Evolutionary conservation across 2,888 invertebrate genomes (phyloP).

Genomic region (Acronicta alni): DNA sequence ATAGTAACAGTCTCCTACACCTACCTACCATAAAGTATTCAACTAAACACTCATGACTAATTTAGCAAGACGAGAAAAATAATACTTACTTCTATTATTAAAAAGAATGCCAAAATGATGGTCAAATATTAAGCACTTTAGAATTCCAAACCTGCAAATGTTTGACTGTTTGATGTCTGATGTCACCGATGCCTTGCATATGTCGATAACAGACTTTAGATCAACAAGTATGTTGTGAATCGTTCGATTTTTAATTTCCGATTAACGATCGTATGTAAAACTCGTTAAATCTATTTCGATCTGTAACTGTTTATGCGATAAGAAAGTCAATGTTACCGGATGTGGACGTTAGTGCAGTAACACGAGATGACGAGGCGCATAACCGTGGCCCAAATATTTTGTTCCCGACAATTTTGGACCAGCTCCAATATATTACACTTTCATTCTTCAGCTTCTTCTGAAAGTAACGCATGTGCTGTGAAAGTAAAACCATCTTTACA

Average conservation of each 20-base stretch:
- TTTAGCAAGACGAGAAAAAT: constrained; percentile 8
- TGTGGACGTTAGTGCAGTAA: constrained; percentile 78
- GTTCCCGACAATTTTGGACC: constrained; percentile 79
- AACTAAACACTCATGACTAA: constrained; percentile 15
- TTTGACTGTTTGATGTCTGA: constrained; percentile 30
- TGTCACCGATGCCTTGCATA: constrained; percentile 15
- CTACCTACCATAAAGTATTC: constrained; percentile 16
- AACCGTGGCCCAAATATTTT: constrained; percentile 87
- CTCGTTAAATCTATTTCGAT: constrained; percentile 75
- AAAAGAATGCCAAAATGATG: constrained; percentile 33
- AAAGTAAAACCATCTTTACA: constrained; percentile 47
- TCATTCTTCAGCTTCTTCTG: constrained; percentile 75
- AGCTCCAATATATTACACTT: constrained; percentile 81
- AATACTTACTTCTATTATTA: too few relatives aligned
- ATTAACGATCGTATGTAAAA: constrained; percentile 63
- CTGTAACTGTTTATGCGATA: constrained; percentile 78
- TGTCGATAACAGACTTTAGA: constrained; percentile 12
- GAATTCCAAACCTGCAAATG: constrained; percentile 37
- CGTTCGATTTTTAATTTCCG: constrained; percentile 50
- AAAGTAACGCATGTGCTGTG: constrained; percentile 51
- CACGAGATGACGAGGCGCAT: constrained; percentile 78
- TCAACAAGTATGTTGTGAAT: constrained; percentile 33
- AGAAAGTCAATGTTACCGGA: constrained; percentile 88
- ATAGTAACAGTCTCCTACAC: constrained; percentile 27
- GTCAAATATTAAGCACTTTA: constrained; percentile 24